phyloP scores from a whole-genome alignment of 2,888 invertebrate genomes.

The Parnassius orleans region DNA sequence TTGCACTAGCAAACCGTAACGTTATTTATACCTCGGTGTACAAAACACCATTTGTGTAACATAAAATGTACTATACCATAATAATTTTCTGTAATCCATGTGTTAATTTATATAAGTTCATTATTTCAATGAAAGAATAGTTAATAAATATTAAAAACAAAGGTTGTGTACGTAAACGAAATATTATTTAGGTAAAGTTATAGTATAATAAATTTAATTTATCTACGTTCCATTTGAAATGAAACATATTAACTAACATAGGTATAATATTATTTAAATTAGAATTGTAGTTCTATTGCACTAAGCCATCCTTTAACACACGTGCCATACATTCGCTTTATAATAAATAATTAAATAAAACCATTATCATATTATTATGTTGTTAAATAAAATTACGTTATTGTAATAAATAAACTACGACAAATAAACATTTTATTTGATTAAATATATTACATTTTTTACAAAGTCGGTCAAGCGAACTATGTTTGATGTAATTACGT shows the following conservation, averaged over 20 bases:
- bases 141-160: constrained; percentile 1
- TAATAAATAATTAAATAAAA: constrained; percentile 28
- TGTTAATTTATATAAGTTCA: no score
- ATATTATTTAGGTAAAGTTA: constrained; percentile 15
- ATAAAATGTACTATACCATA: no score
- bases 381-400: no score
- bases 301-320: constrained; percentile 50
- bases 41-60: no score
- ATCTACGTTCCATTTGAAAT: neutral
- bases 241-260: neutral
- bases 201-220: constrained; percentile 3
- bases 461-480: constrained; percentile 17
- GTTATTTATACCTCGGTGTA: no score
- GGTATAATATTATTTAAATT: constrained; percentile 16
- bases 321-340: constrained; percentile 52
- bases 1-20: no score
- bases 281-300: constrained; percentile 35
- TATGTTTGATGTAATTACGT: constrained; percentile 30
- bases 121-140: no score
- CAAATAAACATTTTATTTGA: constrained; percentile 8
- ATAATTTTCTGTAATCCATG: no score
- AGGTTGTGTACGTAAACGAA: constrained; percentile 23
- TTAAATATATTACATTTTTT: constrained; percentile 7
- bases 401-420: constrained; percentile 16
- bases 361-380: neutral